A percentile compares a stretch with the other conserved stretches of the same genome.
Evolutionary conservation across 1,140 invertebrate genomes (phyloP).

Genomic region (Drosophila lacertosa): DNA sequence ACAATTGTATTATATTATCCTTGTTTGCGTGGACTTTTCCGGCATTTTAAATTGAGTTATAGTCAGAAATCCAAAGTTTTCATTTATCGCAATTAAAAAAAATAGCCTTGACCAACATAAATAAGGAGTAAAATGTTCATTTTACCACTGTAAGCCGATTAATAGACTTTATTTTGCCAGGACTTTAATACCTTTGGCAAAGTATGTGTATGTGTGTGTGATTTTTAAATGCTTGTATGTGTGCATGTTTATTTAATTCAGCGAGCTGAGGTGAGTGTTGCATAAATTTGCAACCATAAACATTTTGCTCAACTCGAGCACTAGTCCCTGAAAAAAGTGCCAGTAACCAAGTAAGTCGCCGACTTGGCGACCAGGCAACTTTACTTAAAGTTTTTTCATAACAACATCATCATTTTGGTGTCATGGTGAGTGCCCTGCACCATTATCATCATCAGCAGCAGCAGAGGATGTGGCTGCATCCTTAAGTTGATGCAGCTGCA

Average conservation of each 20-base stretch:
- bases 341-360: constrained; percentile 10
- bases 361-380: constrained; percentile 22
- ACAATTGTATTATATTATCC: too few relatives aligned
- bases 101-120: too few relatives aligned
- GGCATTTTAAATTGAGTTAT: too few relatives aligned
- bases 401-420: constrained; percentile 28
- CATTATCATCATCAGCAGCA: constrained; percentile 40
- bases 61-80: too few relatives aligned
- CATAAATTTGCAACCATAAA: constrained; percentile 77
- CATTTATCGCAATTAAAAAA: too few relatives aligned
- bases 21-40: too few relatives aligned
- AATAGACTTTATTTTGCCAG: constrained; percentile 37
- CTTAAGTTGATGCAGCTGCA: constrained; percentile 22
- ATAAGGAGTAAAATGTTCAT: too few relatives aligned
- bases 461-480: constrained; percentile 23
- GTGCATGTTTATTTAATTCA: constrained; percentile 53
- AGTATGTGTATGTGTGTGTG: not conserved
- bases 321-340: constrained; percentile 8
- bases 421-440: constrained; percentile 5
- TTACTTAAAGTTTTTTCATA: constrained; percentile 32
- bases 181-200: constrained; percentile 38
- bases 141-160: constrained; percentile 54
- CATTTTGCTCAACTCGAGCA: constrained; percentile 57
- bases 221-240: constrained; percentile 17
- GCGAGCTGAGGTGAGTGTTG: constrained; percentile 60